Conservation (phyloP, 2,888 invertebrate species). For the Pristionchus japonicus region DNA sequence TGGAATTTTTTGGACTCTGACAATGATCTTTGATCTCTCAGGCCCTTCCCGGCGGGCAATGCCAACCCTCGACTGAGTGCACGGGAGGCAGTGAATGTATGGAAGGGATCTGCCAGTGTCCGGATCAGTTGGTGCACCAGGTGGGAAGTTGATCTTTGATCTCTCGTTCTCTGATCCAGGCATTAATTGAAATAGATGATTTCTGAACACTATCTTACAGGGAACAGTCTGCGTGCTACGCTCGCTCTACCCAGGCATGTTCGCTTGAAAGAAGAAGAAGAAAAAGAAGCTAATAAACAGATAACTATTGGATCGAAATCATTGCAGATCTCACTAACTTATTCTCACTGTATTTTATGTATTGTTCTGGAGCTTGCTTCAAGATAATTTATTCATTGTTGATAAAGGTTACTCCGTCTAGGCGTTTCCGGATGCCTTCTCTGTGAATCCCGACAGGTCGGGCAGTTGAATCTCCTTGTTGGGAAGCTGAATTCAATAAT, state of each 20-base stretch:
- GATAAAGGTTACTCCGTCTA: background rate
- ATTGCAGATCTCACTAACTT: too few relatives aligned
- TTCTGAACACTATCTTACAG: too few relatives aligned
- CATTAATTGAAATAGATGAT: too few relatives aligned
- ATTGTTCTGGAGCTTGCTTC: background rate
- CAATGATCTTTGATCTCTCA: background rate
- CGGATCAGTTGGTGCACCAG: background rate
- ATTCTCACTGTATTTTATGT: background rate
- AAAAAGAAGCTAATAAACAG: background rate
- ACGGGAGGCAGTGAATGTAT: slow-evolving; percentile 6
- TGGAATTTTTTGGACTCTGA: background rate
- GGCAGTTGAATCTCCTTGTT: background rate
- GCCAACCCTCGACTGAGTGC: slow-evolving; percentile 22
- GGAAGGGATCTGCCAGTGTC: background rate
- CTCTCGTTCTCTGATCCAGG: background rate
- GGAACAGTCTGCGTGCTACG: slow-evolving; percentile 33
- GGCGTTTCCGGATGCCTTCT: too few relatives aligned
- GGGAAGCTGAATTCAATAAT: too few relatives aligned
- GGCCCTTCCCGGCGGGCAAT: slow-evolving; percentile 15
- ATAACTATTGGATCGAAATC: background rate
- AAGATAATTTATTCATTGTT: background rate
- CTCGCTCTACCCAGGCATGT: background rate
- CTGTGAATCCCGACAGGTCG: background rate
- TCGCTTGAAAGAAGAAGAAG: background rate
- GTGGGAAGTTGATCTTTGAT: background rate